Percentiles rank a stretch among this genome's conserved stretches.
Conservation (phyloP, 2,113 vertebrate species). For the Pteruthius melanotis region DNA sequence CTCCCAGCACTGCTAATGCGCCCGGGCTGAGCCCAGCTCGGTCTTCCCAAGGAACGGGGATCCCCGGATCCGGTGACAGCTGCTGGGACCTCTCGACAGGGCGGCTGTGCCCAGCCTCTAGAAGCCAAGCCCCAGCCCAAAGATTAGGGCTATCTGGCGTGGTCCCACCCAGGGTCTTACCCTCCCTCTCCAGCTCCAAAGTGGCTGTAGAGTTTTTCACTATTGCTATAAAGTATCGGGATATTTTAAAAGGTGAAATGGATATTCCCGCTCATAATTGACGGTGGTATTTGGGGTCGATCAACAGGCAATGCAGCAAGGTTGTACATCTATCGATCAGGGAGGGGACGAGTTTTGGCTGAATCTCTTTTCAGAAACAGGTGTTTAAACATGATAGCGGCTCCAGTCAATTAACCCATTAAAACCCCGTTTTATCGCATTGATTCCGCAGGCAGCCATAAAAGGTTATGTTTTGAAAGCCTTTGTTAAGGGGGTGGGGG, state of each 20-base stretch:
- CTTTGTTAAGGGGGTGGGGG: constrained; percentile 18
- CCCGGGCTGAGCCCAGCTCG: background rate
- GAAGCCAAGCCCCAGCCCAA: background rate
- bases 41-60: background rate
- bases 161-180: background rate
- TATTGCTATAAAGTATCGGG: background rate
- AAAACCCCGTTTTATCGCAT: constrained; percentile 68
- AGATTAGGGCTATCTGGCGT: background rate
- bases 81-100: background rate
- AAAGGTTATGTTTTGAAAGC: constrained; percentile 5
- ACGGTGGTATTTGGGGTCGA: background rate
- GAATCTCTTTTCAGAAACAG: constrained; percentile 67
- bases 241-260: constrained; percentile 29
- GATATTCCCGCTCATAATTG: background rate
- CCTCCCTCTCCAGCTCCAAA: background rate
- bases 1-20: background rate
- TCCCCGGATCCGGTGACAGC: background rate
- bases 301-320: constrained; percentile 51
- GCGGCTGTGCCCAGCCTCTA: background rate
- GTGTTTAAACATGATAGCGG: constrained; percentile 75
- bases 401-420: constrained; percentile 77
- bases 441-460: constrained; percentile 51
- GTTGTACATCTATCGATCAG: constrained; percentile 54
- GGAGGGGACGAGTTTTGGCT: constrained; percentile 28
- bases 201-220: background rate